Evolutionary conservation across 2,113 vertebrate genomes (phyloP).

Genomic region (Meles meles): DNA sequence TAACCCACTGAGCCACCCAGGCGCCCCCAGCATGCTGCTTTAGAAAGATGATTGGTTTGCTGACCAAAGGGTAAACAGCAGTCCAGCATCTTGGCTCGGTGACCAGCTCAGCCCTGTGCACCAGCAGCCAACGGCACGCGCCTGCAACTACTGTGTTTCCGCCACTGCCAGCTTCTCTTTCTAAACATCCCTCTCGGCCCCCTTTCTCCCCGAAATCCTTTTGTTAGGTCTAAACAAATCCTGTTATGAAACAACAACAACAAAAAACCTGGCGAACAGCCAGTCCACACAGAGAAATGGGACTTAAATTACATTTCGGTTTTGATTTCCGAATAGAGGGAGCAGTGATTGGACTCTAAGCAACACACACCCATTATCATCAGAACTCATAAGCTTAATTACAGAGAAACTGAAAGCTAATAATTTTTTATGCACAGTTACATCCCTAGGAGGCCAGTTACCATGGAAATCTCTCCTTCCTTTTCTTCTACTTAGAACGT

Average conservation of each 20-base stretch:
- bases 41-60: neutral
- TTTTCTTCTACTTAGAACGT: constrained; percentile 15
- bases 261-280: neutral
- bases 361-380: neutral
- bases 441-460: constrained; percentile 34
- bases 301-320: constrained; percentile 2
- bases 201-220: neutral
- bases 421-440: constrained; percentile 45
- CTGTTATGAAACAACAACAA: neutral
- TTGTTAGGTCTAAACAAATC: constrained; percentile 13
- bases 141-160: neutral
- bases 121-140: accelerated
- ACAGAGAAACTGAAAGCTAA: constrained; percentile 49
- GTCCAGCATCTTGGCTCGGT: neutral
- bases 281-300: neutral
- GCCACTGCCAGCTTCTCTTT: neutral
- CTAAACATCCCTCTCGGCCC: neutral
- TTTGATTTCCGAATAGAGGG: constrained; percentile 28
- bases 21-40: neutral
- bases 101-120: neutral
- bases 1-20: no score
- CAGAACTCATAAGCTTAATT: constrained; percentile 54
- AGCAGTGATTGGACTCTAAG: neutral
- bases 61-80: neutral
- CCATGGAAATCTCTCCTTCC: constrained; percentile 37